Evolutionary conservation across 2,113 vertebrate genomes (phyloP), one percentile per base, ranked within the genome.

Genomic region (Todiramphus saurophagus): DNA sequence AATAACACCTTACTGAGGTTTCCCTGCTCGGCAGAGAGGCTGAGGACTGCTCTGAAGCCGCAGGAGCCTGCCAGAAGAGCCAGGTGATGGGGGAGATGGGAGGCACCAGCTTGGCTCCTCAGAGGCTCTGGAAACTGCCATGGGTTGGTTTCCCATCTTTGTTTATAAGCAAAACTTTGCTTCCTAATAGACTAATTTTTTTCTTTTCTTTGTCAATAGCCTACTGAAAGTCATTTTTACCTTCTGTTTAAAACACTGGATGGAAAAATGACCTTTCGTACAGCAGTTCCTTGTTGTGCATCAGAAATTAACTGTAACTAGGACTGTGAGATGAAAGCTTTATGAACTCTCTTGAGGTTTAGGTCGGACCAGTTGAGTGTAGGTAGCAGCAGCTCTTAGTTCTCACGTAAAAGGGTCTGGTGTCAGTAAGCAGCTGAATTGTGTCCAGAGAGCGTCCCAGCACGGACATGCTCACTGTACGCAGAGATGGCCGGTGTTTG

Each of bases 361-460:
- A 15, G 83, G 21, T 10, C 44, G 48, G 43, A 77, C 21, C n/a
- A 19, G 12, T 28, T 28, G 25, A 41, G 11, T 28, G 21, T 48
- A 30, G 41, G 31, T 18, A 6, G 25, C 14, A 63, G 53, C 50
- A 56, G 62, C 58, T 76, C 76, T 73, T 41, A 4, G 11, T 62
- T 28, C n/a, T 73, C 4, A 0, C 37, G 1, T n/a, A 5, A 48
- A 18, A 55, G 53, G 33, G 27, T 17, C 68, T 5, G 0, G 9
- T 50, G 62, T 63, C 1, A 0, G 41, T 63, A 53, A 39, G 70
- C 60, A 91, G 28, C 67, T 35, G 51, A 59, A 10, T 64, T 64
- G 31, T 64, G 53, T 55, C 76, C 67, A 27, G 68, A 19, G n/a
- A 33, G 31, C 12, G 18, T 70, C 82, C 73, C 46, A 25, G 67